Percentiles rank a stretch among this genome's conserved stretches.
Evolutionary conservation across 2,797 vertebrate species (phyloP).

Genomic region (Helarctos malayanus): DNA sequence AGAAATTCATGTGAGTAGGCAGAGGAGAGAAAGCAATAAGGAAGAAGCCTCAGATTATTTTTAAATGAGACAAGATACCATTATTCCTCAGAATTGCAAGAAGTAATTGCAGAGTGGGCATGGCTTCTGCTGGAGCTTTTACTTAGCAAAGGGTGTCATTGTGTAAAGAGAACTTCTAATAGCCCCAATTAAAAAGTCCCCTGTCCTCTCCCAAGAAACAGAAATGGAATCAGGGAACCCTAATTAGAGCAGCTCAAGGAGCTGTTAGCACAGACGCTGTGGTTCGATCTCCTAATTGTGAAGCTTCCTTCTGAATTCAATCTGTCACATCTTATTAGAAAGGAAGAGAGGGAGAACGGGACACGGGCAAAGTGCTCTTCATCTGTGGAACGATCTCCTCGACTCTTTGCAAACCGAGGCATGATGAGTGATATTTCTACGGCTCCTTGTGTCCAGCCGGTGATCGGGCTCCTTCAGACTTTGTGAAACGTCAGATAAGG

Average conservation of each 20-base stretch:
- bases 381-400: neutral
- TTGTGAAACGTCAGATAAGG: neutral
- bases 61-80: conserved; percentile 84
- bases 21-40: conserved; percentile 58
- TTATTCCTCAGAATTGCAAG: conserved; percentile 79
- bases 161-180: conserved; percentile 75
- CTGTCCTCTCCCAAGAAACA: conserved; percentile 66
- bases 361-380: neutral
- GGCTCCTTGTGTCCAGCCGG: neutral
- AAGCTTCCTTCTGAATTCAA: conserved; percentile 53
- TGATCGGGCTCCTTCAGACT: neutral
- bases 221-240: conserved; percentile 2
- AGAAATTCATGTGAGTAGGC: conserved; percentile 73
- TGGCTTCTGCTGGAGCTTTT: conserved; percentile 46
- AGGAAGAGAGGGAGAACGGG: neutral
- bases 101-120: conserved; percentile 78
- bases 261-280: conserved; percentile 48
- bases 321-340: conserved; percentile 54
- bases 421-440: neutral
- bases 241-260: conserved; percentile 69
- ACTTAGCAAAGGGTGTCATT: conserved; percentile 30
- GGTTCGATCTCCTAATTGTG: conserved; percentile 21
- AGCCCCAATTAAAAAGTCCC: conserved; percentile 77
- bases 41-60: conserved; percentile 78
- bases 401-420: neutral